Evolutionary conservation across 53 echinoderm and acorn worm genomes (phyloP).

Genomic region (Luidia sarsii): DNA sequence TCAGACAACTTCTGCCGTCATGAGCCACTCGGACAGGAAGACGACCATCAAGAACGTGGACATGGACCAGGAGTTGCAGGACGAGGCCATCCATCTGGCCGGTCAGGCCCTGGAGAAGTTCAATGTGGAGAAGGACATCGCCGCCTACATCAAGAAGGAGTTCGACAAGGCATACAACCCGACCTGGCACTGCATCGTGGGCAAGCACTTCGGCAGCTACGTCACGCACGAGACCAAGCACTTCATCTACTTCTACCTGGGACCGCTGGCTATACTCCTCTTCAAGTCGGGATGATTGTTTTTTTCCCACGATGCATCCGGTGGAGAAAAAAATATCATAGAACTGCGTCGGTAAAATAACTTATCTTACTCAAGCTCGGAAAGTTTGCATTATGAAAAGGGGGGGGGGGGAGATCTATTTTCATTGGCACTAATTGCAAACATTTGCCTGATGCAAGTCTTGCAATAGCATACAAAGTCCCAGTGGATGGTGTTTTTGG

Average conservation of each 20-base stretch:
- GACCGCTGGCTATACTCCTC: slow-evolving; percentile 74
- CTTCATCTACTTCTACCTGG: slow-evolving; percentile 93
- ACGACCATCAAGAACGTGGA: slow-evolving; percentile 18
- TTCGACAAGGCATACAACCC: slow-evolving; percentile 93
- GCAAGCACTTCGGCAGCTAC: slow-evolving; percentile 91
- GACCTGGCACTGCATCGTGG: slow-evolving; percentile 97
- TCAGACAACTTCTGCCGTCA: too few relatives aligned
- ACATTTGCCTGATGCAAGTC: too few relatives aligned
- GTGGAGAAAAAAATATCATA: not conserved
- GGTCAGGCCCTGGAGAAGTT: slow-evolving; percentile 71
- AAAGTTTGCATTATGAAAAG: not conserved
- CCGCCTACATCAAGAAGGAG: slow-evolving; percentile 86
- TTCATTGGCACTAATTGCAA: too few relatives aligned
- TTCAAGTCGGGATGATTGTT: slow-evolving; percentile 75
- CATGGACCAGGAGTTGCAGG: slow-evolving; percentile 22
- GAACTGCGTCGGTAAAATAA: not conserved
- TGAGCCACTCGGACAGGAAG: slow-evolving; percentile 13
- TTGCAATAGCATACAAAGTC: too few relatives aligned
- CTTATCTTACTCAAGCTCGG: not conserved
- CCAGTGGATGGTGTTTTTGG: too few relatives aligned
- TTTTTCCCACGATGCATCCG: too few relatives aligned
- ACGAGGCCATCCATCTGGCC: not conserved
- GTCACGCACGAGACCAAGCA: slow-evolving; percentile 97
- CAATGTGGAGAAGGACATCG: slow-evolving; percentile 93
- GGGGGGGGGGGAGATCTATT: not conserved